These are phyloP conservation scores for Amblyornis subalaris DNA, from an alignment of 2,113 vertebrate genomes.

Conservation along the genomic window DNA sequence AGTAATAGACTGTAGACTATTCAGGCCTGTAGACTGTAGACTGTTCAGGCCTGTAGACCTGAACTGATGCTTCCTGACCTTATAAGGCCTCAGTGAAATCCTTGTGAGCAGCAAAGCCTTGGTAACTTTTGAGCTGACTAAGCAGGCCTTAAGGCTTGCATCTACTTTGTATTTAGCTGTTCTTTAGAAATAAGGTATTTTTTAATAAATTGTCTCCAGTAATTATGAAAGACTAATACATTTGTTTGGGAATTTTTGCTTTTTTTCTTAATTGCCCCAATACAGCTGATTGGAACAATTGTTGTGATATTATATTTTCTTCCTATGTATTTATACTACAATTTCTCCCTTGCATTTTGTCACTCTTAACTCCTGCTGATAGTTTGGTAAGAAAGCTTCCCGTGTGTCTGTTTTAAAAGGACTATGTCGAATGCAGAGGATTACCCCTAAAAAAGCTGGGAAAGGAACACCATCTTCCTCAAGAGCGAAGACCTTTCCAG, in stretches of 20 bases:
- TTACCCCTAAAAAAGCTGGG: neutral
- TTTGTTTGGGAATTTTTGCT: fast-evolving
- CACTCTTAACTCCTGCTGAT: neutral
- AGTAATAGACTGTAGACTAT: neutral
- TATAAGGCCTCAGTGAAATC: neutral
- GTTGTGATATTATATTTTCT: neutral
- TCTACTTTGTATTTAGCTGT: neutral
- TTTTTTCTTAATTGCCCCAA: neutral
- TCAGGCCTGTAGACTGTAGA: neutral
- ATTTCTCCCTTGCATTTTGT: neutral
- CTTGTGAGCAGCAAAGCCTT: neutral
- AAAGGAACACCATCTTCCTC: neutral
- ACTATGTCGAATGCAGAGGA: neutral
- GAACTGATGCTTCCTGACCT: neutral
- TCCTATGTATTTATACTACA: neutral
- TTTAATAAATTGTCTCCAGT: neutral
- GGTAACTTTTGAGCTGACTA: neutral
- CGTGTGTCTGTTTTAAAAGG: neutral
- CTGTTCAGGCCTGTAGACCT: neutral
- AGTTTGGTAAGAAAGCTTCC: neutral
- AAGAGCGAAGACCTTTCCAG: neutral
- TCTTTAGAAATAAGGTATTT: neutral
- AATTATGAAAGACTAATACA: neutral
- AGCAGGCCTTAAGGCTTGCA: neutral
- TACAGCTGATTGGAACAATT: neutral